These are phyloP conservation scores for Aplocera efformata DNA, from an alignment of 2,888 invertebrate genomes.

Conservation along the genomic window DNA sequence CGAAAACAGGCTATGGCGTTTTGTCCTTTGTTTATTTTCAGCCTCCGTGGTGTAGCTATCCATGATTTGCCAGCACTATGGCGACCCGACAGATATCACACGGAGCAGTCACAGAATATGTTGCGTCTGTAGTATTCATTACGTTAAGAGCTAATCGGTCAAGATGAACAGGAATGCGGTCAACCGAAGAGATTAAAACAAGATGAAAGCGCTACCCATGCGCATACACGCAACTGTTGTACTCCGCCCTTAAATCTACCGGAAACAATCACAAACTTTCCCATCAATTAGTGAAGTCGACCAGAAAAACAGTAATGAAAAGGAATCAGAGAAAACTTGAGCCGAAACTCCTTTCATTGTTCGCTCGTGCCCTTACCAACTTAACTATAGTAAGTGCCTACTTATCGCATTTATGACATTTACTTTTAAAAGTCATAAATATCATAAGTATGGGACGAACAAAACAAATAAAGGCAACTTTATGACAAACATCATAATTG, in stretches of 20 bases:
- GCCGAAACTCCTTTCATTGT: slow-evolving; percentile 20
- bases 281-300: slow-evolving; percentile 25
- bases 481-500: too few relatives aligned
- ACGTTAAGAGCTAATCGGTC: too few relatives aligned
- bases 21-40: too few relatives aligned
- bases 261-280: slow-evolving; percentile 18
- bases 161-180: too few relatives aligned
- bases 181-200: neutral
- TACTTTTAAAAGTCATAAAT: slow-evolving; percentile 8
- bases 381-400: slow-evolving; percentile 20
- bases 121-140: neutral
- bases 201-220: neutral
- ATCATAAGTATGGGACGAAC: neutral
- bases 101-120: too few relatives aligned
- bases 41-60: too few relatives aligned
- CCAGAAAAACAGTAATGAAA: slow-evolving; percentile 27
- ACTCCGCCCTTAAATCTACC: neutral
- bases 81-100: too few relatives aligned
- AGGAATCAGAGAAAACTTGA: slow-evolving; percentile 19
- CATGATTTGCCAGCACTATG: too few relatives aligned
- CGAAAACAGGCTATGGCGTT: too few relatives aligned
- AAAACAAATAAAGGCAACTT: too few relatives aligned
- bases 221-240: neutral
- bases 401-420: slow-evolving; percentile 19
- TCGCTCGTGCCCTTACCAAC: slow-evolving; percentile 16